phyloP scores from a whole-genome alignment of 2,888 invertebrate genomes.

The Drosophila neutralis region DNA sequence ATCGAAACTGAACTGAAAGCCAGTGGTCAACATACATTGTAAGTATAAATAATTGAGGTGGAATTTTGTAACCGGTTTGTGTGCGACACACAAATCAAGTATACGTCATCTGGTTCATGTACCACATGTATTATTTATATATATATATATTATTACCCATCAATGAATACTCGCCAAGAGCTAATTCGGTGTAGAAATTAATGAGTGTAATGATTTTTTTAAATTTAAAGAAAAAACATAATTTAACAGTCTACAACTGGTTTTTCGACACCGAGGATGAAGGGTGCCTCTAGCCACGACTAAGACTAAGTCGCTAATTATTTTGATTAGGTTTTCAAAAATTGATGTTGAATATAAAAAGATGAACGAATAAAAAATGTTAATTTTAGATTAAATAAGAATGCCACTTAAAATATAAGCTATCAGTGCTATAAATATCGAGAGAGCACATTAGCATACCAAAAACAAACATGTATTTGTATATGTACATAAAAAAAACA shows the following conservation, averaged over 20 bases:
- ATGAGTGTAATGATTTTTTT: not conserved
- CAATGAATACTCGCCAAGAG: not conserved
- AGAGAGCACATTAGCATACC: not conserved
- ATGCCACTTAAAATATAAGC: not conserved
- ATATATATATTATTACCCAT: not conserved
- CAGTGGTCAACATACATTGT: slow-evolving; percentile 25
- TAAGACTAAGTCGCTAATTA: not conserved
- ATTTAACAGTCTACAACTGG: not conserved
- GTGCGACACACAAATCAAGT: slow-evolving; percentile 47
- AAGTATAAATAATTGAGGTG: slow-evolving; percentile 23
- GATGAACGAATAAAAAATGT: not conserved
- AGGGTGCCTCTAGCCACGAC: not conserved
- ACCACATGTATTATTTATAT: slow-evolving; percentile 1
- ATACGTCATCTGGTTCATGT: slow-evolving; percentile 45
- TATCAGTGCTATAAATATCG: not conserved
- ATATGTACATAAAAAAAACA: not conserved
- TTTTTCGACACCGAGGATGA: not conserved
- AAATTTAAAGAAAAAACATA: not conserved
- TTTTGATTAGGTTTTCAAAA: not conserved
- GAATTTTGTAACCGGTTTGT: slow-evolving; percentile 55
- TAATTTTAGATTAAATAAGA: not conserved
- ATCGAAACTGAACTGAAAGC: not conserved
- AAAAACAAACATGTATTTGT: not conserved
- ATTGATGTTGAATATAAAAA: not conserved
- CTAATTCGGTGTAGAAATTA: not conserved